Conservation (phyloP, 2,113 vertebrate species). For the Chloropsis cyanopogon region DNA sequence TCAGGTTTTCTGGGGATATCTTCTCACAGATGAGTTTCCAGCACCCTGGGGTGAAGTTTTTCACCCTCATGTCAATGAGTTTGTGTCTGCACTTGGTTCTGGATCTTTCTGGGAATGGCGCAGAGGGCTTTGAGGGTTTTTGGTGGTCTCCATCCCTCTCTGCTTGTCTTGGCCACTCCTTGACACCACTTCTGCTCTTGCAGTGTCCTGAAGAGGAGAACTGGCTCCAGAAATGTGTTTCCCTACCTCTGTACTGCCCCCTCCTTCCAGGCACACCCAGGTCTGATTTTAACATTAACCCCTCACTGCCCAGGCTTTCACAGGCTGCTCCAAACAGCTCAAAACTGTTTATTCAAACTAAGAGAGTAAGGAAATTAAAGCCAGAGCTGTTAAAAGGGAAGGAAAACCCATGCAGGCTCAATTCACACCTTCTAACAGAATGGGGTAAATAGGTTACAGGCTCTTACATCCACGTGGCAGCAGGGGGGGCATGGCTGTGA, state of each 20-base stretch:
- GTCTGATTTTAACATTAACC: neutral
- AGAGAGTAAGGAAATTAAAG: neutral
- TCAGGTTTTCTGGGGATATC: neutral
- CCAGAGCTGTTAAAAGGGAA: neutral
- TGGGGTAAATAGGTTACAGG: neutral
- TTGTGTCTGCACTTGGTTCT: neutral
- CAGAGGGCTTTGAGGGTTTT: rapidly evolving
- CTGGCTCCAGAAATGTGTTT: neutral
- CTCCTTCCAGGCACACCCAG: neutral
- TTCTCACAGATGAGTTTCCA: too few relatives aligned
- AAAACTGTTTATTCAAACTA: neutral
- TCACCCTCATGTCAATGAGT: neutral
- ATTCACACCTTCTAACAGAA: neutral
- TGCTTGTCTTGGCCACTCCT: neutral
- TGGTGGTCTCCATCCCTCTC: too few relatives aligned
- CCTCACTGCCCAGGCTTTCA: neutral
- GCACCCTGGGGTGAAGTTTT: neutral
- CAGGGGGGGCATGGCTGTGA: neutral
- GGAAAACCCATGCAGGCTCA: neutral
- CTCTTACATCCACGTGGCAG: neutral
- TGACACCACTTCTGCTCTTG: neutral
- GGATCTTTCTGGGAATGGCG: neutral
- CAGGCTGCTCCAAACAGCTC: neutral
- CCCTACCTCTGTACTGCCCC: neutral
- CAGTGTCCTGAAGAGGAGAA: neutral